Percentiles rank a stretch among this genome's conserved stretches.
Conservation (phyloP, 2,797 vertebrate species). For the Rhinogobio ventralis region DNA sequence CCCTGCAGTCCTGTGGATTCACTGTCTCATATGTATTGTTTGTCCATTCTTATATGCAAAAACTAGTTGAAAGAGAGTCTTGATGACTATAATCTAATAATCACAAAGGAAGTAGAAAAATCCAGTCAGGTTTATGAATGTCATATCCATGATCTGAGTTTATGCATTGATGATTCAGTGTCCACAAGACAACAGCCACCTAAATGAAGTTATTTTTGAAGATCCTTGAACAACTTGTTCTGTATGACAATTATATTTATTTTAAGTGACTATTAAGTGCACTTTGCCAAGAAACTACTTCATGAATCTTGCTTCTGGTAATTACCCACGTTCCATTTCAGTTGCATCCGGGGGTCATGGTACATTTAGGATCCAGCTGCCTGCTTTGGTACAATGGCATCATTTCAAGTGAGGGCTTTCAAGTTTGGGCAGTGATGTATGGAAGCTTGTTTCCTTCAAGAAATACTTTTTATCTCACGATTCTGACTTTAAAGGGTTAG, state of each 20-base stretch:
- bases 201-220: not conserved
- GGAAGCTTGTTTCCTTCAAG: not conserved
- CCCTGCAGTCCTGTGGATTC: not conserved
- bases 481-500: not conserved
- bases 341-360: not conserved
- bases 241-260: not conserved
- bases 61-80: not conserved
- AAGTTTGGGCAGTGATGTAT: not conserved
- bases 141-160: not conserved
- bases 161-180: not conserved
- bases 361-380: not conserved
- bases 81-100: not conserved
- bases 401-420: constrained; percentile 6
- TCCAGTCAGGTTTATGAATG: not conserved
- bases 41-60: not conserved
- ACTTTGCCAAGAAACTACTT: not conserved
- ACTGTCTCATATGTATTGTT: not conserved
- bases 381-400: constrained; percentile 17
- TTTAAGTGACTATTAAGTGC: not conserved
- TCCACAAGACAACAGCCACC: not conserved
- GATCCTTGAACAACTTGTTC: not conserved
- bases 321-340: not conserved
- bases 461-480: not conserved
- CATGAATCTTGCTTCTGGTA: not conserved
- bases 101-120: not conserved